Evolutionary conservation across 2,888 invertebrate genomes (phyloP), one percentile per base, ranked within the genome.

Genomic region (Gastracanthus pulcherrimus): DNA sequence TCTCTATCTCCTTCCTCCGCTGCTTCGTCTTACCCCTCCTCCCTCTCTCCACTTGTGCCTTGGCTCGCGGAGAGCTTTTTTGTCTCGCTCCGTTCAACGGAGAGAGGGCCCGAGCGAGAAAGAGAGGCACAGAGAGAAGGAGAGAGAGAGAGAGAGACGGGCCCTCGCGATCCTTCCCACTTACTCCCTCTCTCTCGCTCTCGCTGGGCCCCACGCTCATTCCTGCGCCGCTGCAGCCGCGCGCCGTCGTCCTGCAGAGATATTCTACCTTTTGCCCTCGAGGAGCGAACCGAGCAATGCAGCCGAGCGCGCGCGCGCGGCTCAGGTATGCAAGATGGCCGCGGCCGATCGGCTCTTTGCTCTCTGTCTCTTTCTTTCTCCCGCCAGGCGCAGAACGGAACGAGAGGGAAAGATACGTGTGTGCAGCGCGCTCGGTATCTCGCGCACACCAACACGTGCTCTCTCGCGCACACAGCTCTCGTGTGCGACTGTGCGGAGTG

Each of bases 251-350:
- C 86, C 85, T 85, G 87, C 88, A 88, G 88, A 90, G 91, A 90
- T 91, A 91, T 90, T 90, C 90, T 90, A 90, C 90, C 91, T 91
- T 91, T 91, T 91, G 91, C 91, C 91, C 91, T 91, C 91, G 88
- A 91, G 91, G 90, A 90, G n/a, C n/a, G n/a, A 55, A 90, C 60
- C 67, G 74, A 90, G 91, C 91, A 90, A 91, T 91, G 91, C 90
- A 89, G 90, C 91, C 29, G 72, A 6, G n/a, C 62, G 34, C 62
- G 36, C 23, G 66, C 23, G 26, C 38, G 38, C 70, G 90, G 89
- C 91, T 91, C 91, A 92, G 92, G 92, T 92, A 92, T 92, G 91
- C 92, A 92, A 92, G 92, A 92, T 92, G 92, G 92, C 92, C 90
- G 91, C 84, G 85, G 80, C 82, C 82, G 83, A 81, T 66, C 72